These are phyloP conservation scores for Colletes collaris DNA, from an alignment of 2,888 invertebrate genomes.

Conservation along the genomic window DNA sequence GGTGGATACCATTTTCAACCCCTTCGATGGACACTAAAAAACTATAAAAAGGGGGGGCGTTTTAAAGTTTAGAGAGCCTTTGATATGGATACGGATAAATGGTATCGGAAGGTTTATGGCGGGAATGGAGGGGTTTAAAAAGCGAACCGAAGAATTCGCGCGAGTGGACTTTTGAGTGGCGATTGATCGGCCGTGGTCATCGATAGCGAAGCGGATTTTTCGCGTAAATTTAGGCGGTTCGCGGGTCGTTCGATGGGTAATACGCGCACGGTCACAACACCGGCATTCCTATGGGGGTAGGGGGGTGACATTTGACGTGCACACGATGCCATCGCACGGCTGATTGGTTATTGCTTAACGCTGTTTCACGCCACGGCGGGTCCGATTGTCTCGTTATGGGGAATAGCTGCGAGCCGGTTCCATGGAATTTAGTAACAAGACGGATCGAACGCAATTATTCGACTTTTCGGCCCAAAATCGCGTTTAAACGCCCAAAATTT, in stretches of 20 bases:
- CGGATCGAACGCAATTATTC: slow-evolving; percentile 22
- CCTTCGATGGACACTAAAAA: too few species aligned
- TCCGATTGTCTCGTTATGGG: slow-evolving; percentile 51
- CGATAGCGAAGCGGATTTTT: slow-evolving; percentile 30
- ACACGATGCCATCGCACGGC: slow-evolving; percentile 67
- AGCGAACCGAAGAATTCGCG: background rate
- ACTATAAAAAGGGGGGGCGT: too few species aligned
- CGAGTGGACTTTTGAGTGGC: background rate
- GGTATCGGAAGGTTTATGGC: too few species aligned
- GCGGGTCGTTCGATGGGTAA: slow-evolving; percentile 16
- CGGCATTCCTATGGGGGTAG: slow-evolving; percentile 27
- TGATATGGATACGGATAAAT: too few species aligned
- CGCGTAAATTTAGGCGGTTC: slow-evolving; percentile 37
- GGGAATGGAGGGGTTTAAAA: background rate
- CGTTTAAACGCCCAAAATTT: too few species aligned
- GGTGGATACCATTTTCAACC: too few species aligned
- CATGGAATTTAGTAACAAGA: background rate
- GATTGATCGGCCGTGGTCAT: slow-evolving; percentile 16
- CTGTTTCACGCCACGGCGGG: slow-evolving; percentile 69
- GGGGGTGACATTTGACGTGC: slow-evolving; percentile 73
- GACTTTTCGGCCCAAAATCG: too few species aligned
- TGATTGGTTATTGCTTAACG: slow-evolving; percentile 78
- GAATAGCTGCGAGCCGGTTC: slow-evolving; percentile 11
- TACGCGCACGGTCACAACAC: slow-evolving; percentile 10
- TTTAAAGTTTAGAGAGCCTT: too few species aligned